Percentiles rank a stretch among this genome's conserved stretches.
Evolutionary conservation across 2,113 vertebrate genomes (phyloP).

Genomic region (Aegotheles bennettii): DNA sequence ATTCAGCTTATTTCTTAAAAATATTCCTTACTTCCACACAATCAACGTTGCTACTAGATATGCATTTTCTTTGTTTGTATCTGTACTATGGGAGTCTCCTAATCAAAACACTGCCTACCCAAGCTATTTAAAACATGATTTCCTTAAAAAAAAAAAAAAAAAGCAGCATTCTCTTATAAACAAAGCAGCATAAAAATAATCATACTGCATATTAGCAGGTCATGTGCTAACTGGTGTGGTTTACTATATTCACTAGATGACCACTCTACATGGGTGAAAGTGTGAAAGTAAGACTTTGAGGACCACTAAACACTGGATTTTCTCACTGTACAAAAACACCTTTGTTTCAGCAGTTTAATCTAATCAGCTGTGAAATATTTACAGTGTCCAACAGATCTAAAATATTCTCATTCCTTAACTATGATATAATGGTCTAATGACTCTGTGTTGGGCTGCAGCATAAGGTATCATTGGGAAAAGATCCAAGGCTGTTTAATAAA

Average conservation of each 20-base stretch:
- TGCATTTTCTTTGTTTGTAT: not conserved
- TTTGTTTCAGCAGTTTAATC: not conserved
- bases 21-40: not conserved
- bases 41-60: not conserved
- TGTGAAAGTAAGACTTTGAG: not conserved
- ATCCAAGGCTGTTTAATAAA: not conserved
- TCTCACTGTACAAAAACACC: not conserved
- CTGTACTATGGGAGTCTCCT: not conserved
- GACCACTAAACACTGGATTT: not conserved
- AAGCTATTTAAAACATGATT: not conserved
- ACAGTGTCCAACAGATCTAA: slow-evolving; percentile 23
- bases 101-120: not conserved
- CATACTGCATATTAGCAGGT: not conserved
- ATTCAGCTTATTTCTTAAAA: not conserved
- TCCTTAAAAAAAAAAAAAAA: fast-evolving
- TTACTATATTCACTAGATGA: slow-evolving; percentile 14
- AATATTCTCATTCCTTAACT: slow-evolving; percentile 15
- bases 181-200: not conserved
- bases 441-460: not conserved
- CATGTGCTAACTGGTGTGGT: not conserved
- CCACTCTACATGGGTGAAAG: not conserved
- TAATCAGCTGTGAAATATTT: slow-evolving; percentile 24
- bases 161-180: not conserved
- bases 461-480: not conserved
- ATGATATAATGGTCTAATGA: not conserved